Evolutionary conservation across 2,888 invertebrate genomes (phyloP).

Genomic region (Pristionchus maxplancki): DNA sequence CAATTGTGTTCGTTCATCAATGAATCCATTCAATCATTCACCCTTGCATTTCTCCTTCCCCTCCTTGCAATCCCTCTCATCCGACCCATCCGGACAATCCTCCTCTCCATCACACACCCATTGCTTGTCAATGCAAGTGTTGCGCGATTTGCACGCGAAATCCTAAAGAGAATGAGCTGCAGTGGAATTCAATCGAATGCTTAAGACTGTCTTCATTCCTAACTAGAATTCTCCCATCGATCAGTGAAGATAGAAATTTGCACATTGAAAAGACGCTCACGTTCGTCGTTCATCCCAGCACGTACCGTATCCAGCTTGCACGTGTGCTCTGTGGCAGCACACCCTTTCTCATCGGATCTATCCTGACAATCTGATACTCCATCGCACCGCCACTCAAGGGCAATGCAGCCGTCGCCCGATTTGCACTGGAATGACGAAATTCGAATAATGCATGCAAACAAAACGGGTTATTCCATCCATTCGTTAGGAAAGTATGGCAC

Average conservation of each 20-base stretch:
- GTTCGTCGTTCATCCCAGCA: no score
- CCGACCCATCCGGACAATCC: constrained; percentile 65
- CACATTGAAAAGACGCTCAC: not conserved
- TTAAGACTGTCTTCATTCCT: constrained; percentile 77
- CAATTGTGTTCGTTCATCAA: not conserved
- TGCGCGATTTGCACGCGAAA: constrained; percentile 72
- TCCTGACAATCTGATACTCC: not conserved
- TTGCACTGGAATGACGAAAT: constrained; percentile 64
- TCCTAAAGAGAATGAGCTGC: constrained; percentile 69
- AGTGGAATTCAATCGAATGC: no score
- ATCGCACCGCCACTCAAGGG: not conserved
- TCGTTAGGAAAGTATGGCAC: constrained; percentile 59
- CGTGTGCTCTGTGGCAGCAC: constrained; percentile 45
- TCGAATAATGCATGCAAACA: no score
- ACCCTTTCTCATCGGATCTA: not conserved
- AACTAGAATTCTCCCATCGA: not conserved
- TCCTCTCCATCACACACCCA: constrained; percentile 72
- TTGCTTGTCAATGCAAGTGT: constrained; percentile 70
- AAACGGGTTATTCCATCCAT: no score
- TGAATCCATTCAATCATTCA: not conserved
- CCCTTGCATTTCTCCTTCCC: not conserved
- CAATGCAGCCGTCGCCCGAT: not conserved
- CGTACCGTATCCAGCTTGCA: constrained; percentile 44
- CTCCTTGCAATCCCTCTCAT: constrained; percentile 54
- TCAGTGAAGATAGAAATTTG: not conserved